Percentiles rank a stretch among this genome's conserved stretches.
These are phyloP conservation scores for Tragelaphus scriptus DNA, from an alignment of 2,113 vertebrate species.

Conservation along the genomic window DNA sequence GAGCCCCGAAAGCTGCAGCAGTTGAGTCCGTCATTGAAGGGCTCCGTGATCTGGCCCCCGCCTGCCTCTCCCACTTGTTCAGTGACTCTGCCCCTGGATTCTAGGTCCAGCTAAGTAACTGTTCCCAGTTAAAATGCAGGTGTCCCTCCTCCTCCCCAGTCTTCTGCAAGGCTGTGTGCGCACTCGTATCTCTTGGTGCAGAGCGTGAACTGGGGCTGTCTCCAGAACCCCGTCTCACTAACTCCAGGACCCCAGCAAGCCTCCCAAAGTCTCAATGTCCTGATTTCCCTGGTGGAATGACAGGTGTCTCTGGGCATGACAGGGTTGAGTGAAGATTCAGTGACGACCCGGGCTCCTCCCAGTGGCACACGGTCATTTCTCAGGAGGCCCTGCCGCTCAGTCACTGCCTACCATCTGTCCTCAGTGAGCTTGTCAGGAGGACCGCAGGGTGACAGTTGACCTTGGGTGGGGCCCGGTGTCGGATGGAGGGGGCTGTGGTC, in stretches of 20 bases:
- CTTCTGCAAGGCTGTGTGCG: not conserved
- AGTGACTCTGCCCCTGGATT: not conserved
- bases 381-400: not conserved
- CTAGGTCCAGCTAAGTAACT: not conserved
- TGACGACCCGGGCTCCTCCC: too few relatives aligned
- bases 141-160: not conserved
- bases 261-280: not conserved
- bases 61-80: not conserved
- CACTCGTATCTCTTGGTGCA: not conserved
- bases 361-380: not conserved
- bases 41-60: fast-evolving
- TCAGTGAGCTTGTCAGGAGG: not conserved
- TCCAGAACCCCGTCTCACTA: not conserved
- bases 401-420: not conserved
- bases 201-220: not conserved
- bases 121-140: not conserved
- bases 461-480: not conserved
- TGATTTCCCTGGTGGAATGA: not conserved
- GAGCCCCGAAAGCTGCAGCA: not conserved
- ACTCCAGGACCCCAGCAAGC: not conserved
- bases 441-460: not conserved
- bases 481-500: not conserved
- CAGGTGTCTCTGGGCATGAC: not conserved
- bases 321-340: not conserved
- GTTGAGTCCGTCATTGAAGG: not conserved